Percentiles rank a stretch among this genome's conserved stretches.
Conservation (phyloP, 2,888 invertebrate species). For the Drosophila anceps region DNA sequence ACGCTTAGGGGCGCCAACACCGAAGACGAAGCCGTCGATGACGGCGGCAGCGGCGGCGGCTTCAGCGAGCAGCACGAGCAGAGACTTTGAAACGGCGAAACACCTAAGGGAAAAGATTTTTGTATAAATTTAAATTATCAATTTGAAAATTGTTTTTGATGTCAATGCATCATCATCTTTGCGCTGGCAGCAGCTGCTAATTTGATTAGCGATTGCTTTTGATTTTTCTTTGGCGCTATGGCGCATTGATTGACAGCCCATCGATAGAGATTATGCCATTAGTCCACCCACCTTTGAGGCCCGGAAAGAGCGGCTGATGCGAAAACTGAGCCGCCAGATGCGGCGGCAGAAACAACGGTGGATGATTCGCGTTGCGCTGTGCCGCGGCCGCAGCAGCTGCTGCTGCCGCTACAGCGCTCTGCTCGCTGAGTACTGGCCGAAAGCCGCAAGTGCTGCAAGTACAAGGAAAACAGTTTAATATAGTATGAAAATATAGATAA, state of each 20-base stretch:
- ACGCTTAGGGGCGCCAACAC: conserved; percentile 80
- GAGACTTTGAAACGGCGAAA: conserved; percentile 90
- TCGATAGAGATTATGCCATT: conserved; percentile 56
- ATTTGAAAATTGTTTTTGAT: conserved; percentile 29
- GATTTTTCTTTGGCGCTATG: conserved; percentile 26
- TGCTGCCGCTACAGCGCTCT: conserved; percentile 78
- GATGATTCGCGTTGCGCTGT: conserved; percentile 87
- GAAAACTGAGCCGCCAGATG: conserved; percentile 92
- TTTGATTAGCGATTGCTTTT: conserved; percentile 62
- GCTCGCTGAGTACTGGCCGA: conserved; percentile 87
- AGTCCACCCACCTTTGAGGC: conserved; percentile 89
- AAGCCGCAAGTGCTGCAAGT: conserved; percentile 87
- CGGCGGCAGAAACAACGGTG: conserved; percentile 93
- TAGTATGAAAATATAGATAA: background rate
- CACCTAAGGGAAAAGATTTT: conserved; percentile 62
- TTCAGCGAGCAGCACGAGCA: conserved; percentile 93
- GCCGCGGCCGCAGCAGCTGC: conserved; percentile 74
- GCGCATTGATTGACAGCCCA: conserved; percentile 72
- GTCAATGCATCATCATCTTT: conserved; percentile 34
- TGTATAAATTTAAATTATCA: conserved; percentile 17
- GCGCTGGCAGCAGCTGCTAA: conserved; percentile 51
- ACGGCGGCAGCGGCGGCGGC: conserved; percentile 84
- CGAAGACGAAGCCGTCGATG: conserved; percentile 41
- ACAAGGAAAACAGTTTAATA: background rate
- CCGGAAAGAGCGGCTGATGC: conserved; percentile 93